Base-by-base conservation (phyloP, 1,140 invertebrate species). In the Mycetomoellerius zeteki region DNA sequence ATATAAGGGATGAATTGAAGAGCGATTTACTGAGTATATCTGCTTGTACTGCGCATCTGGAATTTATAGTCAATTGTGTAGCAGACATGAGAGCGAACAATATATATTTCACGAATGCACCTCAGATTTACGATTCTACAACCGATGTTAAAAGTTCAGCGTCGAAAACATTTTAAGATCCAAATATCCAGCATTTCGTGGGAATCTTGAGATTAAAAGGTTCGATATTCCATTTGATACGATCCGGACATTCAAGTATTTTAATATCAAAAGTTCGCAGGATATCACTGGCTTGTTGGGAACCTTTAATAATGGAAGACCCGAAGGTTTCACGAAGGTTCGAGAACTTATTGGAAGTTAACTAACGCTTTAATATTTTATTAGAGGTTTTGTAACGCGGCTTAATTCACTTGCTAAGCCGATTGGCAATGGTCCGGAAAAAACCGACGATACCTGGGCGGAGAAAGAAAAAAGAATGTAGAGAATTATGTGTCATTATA, bases 401-500 rank as follows among this genome's bases (percentile, higher is more conserved):
- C 14, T 76, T 60, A 84, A 89, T 71, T 81, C 47, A 47, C 47
- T 33, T 24, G 14, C 27, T 62, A 54, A 56, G 33, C 24, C 67
- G 73, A 86, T 86, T 43, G 73, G 43, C 30, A 76, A 60, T 19
- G 77, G 24, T 37, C 33, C 12, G 67, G 65, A 78, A 86, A 78
- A 73, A 62, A 50, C 64, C n/a, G 30, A 71, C 30, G 72, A 87
- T 60, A 47, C 30, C 65, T 14, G 33, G 7, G 21, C 24, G 52
- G 78, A 88, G 86, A 88, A 80, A 89, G 91, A 90, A 76, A 90
- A 89, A 85, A 87, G 84, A 58, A 54, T 60, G 52, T 54, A 30
- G 24, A 54, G 30, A 50, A 89, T 91, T 90, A 89, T 87, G 87
- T 87, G 73, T 37, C 58, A 52, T 67, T 77, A 21, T 92, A 52